Conservation (phyloP, 2,113 vertebrate genomes). For the Pseudopipra pipra region DNA sequence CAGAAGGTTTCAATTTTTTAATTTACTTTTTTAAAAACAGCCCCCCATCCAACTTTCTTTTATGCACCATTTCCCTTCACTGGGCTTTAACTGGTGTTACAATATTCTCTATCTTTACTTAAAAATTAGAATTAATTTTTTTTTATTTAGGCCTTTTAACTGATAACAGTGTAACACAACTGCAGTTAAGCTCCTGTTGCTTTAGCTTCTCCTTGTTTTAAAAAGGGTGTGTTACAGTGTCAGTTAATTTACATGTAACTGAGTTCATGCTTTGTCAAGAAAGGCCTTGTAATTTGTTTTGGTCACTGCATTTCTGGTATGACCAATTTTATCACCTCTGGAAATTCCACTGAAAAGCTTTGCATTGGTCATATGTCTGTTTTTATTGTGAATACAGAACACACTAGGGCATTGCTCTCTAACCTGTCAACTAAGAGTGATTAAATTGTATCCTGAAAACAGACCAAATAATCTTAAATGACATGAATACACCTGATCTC, state of each 20-base stretch:
- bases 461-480: neutral
- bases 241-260: neutral
- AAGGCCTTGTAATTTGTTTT: slow-evolving; percentile 21
- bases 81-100: neutral
- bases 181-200: neutral
- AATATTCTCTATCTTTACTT: slow-evolving; percentile 43
- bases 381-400: neutral
- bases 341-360: slow-evolving; percentile 33
- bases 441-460: neutral
- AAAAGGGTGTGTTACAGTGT: neutral
- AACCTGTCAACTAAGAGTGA: neutral
- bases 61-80: neutral
- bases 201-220: neutral
- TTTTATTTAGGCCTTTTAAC: slow-evolving; percentile 6
- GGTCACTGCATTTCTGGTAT: slow-evolving; percentile 13
- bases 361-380: neutral
- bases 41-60: neutral
- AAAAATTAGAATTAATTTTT: slow-evolving; percentile 32
- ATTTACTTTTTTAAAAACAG: neutral
- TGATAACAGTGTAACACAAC: neutral
- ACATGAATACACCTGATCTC: neutral
- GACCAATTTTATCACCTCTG: slow-evolving; percentile 41
- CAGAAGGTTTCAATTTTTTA: neutral
- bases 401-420: neutral
- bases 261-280: neutral